Percentiles rank a stretch among this genome's conserved stretches.
Conservation (phyloP, 64 coral and sea anemone genomes). For the Montipora foliosa region DNA sequence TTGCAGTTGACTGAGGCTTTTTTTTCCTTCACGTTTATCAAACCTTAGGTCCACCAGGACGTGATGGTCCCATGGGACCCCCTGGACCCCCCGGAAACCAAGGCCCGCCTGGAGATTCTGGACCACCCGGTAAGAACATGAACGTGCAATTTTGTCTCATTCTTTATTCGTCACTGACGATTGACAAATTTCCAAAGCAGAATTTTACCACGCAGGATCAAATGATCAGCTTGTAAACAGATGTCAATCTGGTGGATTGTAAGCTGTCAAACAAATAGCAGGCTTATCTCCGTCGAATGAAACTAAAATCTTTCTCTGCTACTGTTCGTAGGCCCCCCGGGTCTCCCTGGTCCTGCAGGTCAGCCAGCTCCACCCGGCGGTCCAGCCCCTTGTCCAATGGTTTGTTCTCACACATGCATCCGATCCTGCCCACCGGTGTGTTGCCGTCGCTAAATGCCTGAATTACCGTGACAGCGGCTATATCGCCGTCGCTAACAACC, state of each 20-base stretch:
- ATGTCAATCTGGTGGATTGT: no score
- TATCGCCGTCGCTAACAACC: conserved; percentile 26
- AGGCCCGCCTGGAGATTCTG: conserved; percentile 94
- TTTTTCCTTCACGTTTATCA: not conserved
- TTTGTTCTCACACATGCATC: conserved; percentile 55
- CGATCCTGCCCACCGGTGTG: conserved; percentile 58
- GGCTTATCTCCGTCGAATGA: no score
- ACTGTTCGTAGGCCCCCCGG: conserved; percentile 33
- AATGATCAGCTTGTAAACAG: no score
- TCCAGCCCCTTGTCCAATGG: conserved; percentile 43
- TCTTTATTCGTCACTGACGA: no score
- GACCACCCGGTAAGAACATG: conserved; percentile 70
- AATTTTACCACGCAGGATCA: no score
- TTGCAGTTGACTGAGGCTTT: not conserved
- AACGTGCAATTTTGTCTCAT: no score
- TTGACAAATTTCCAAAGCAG: no score
- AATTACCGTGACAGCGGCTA: conserved; percentile 7
- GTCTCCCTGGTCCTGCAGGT: conserved; percentile 79
- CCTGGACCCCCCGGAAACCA: conserved; percentile 95
- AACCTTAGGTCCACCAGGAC: conserved; percentile 77
- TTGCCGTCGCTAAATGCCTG: conserved; percentile 51
- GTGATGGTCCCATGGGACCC: conserved; percentile 80
- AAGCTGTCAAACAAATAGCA: no score
- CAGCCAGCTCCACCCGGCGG: conserved; percentile 55
- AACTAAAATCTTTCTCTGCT: not conserved